Base-by-base conservation (phyloP, 1,140 invertebrate genomes). In the Drosophila arawakana region DNA sequence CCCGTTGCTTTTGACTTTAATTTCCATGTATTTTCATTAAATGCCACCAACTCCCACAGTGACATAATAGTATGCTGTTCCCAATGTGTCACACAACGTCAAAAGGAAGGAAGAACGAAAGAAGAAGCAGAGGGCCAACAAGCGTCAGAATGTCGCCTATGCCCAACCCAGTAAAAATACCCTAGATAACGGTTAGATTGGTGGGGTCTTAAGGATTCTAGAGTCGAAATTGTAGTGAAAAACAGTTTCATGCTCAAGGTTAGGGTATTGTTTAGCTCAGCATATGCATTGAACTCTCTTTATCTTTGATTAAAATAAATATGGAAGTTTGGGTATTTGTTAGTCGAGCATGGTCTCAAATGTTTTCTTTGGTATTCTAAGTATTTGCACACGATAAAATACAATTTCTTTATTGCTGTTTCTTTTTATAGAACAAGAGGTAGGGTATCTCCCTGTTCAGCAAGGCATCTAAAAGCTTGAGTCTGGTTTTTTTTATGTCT, bases 1-100 rank as follows among this genome's bases (percentile, higher is more conserved):
- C 63, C 59, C 65, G 55, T 73, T 71, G 72, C 44, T 46, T 67
- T 67, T 25, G 66, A 77, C 76, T 86, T 88, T 83, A 86, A 86
- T 88, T 74, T 60, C 25, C 60, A 59, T 72, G 46, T 46, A 76
- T 73, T 73, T 59, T 39, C 61, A 52, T 66, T 73, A 55, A 35
- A 69, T 10, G 5, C 10, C 39, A 44, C 10, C 39, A 44, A 52
- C 9, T 41, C 39, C 52, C 34, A 18, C 47, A 76, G 50, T 86
- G 83, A 86, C 84, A 86, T 88, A 88, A 86, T 68, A 30, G 25
- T 30, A 55, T 60, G 58, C 70, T 67, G 66, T 80, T 73, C 79
- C 59, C 76, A 78, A 72, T 78, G 78, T 81, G 71, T 81, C 81
- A 76, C 71, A 66, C 65, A 73, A 68, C 47, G 69, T 62, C 78